Evolutionary conservation across 1,140 invertebrate genomes (phyloP).

Genomic region (Hypsibius dujardini): DNA sequence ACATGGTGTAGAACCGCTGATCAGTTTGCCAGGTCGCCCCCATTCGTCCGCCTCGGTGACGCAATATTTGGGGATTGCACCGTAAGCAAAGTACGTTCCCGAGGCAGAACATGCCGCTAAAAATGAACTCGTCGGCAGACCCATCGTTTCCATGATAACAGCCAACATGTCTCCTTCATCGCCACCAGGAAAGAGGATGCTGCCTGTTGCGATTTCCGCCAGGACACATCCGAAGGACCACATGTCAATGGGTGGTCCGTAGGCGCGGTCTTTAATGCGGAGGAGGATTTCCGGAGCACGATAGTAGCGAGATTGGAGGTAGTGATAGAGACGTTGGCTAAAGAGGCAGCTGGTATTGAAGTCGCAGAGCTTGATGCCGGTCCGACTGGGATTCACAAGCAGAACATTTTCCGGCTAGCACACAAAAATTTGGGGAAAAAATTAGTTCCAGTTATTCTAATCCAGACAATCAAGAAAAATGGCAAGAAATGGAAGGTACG

Average conservation of each 20-base stretch:
- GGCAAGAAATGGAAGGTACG: no score
- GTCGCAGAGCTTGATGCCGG: conserved; percentile 21
- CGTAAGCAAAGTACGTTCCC: background rate
- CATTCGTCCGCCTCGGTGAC: background rate
- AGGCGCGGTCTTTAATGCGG: conserved; percentile 25
- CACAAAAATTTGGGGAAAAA: background rate
- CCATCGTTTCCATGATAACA: conserved; percentile 20
- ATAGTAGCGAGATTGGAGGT: conserved; percentile 25
- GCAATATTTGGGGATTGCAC: background rate
- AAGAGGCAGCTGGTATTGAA: conserved; percentile 22
- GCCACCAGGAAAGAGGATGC: conserved; percentile 22
- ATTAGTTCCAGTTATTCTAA: no score
- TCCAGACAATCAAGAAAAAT: no score
- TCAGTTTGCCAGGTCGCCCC: no score
- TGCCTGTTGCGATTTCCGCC: conserved; percentile 23
- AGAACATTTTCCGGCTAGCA: conserved; percentile 25
- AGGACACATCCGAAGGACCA: conserved; percentile 29
- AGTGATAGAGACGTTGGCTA: conserved; percentile 21
- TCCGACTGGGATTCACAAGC: conserved; percentile 19
- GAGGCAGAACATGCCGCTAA: conserved; percentile 22
- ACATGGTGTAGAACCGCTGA: no score
- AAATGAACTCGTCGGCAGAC: conserved; percentile 23
- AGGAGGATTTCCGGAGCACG: conserved; percentile 25
- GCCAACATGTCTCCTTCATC: conserved; percentile 23
- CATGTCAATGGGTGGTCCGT: conserved; percentile 29